Evolutionary conservation across 2,797 vertebrate genomes (phyloP), one percentile per base, ranked within the genome.

Genomic region (Catamblyrhynchus diadema): DNA sequence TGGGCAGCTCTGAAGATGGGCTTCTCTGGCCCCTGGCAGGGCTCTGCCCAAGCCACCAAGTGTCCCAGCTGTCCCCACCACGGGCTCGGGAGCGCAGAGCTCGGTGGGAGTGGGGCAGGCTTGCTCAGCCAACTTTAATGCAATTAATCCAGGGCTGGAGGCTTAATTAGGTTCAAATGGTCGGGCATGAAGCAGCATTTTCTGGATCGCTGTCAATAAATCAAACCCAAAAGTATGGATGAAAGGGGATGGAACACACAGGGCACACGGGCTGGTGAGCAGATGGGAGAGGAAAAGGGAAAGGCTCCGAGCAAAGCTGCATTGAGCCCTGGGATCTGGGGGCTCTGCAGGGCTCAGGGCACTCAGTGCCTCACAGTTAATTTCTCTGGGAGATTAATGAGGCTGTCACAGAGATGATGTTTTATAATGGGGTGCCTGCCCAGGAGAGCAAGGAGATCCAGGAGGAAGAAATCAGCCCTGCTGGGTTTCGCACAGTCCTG

Each of bases 1-100:
- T 53, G 0, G 1, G 53, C 18, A 12, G 47, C 37, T 47, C 73
- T 8, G 1, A 32, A 21, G 8, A 15, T 6, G 23, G 17, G 65
- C 33, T 51, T 19, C n/a, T 77, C 45, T 19, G 59, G 9, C 5
- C n/a, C 24, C 8, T 41, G 24, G 47, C 42, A 30, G 2, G 6
- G 53, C n/a, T 33, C 15, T 61, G 78, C 50, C 32, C 4, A 39
- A 61, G 51, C 6, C 78, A 19, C 70, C 0, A 0, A 67, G 59
- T 9, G 1, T 3, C 22, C 41, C 6, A 0, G 12, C 27, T 18
- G 6, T 12, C 19, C 33, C 8, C 0, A 2, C 18, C 27, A 2
- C 0, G 0, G 72, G 72, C 69, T 8, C 0, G 0, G 71, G 50
- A 50, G 21, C 0, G 0, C 0, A 1, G 77, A 6, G 4, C 50